These are phyloP conservation scores for Cheilosia variabilis DNA, from an alignment of 2,888 invertebrate species.

Conservation along the genomic window DNA sequence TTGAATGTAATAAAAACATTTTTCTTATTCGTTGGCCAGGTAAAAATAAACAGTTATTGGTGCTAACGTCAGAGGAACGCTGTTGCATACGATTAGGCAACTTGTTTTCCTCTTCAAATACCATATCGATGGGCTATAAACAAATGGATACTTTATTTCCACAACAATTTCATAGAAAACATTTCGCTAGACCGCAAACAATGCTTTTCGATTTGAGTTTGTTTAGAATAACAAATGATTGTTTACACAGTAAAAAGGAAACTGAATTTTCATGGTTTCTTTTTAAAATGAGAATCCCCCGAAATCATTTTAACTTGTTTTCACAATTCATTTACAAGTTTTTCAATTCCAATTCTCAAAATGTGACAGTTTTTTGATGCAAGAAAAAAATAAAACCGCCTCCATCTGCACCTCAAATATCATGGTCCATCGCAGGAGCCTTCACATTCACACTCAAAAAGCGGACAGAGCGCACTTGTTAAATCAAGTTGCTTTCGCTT, in stretches of 20 bases:
- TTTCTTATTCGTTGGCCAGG: no score
- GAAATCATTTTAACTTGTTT: slow-evolving; percentile 2
- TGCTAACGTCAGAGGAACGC: slow-evolving; percentile 2
- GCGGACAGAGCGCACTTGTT: slow-evolving; percentile 49
- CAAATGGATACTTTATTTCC: slow-evolving; percentile 33
- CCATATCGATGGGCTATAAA: not conserved
- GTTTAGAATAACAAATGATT: slow-evolving; percentile 54
- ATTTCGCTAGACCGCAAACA: slow-evolving; percentile 45
- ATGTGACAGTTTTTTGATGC: slow-evolving; percentile 10
- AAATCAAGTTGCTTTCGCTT: slow-evolving; percentile 61
- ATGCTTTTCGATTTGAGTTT: slow-evolving; percentile 28
- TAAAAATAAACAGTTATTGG: not conserved
- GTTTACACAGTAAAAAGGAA: slow-evolving; percentile 51
- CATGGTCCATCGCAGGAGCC: slow-evolving; percentile 23
- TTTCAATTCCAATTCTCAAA: not conserved
- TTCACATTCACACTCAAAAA: slow-evolving; percentile 3
- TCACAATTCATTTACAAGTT: slow-evolving; percentile 18
- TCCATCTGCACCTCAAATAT: not conserved
- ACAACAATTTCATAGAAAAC: slow-evolving; percentile 43
- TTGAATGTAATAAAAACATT: no score
- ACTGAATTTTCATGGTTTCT: not conserved
- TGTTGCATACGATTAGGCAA: not conserved
- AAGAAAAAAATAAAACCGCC: not conserved
- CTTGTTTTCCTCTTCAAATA: no score
- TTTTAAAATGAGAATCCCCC: slow-evolving; percentile 1